A percentile compares a stretch with the other conserved stretches of the same genome.
Conservation (phyloP, 2,888 invertebrate species). For the Mesochorus sp. region DNA sequence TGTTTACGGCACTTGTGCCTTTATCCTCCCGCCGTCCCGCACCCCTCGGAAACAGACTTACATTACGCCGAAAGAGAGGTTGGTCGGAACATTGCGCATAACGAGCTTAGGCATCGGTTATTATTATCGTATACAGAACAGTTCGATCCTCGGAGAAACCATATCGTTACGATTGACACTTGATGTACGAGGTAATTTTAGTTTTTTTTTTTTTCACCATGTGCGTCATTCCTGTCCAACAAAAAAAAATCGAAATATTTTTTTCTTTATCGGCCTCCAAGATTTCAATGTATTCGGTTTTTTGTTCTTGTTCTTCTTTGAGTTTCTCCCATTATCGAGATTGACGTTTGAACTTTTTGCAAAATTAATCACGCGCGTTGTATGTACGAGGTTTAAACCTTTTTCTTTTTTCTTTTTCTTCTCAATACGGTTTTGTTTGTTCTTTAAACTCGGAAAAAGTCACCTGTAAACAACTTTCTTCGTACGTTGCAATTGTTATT, state of each 20-base stretch:
- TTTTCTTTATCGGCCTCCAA: background rate
- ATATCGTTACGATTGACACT: constrained; percentile 2
- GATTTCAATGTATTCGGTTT: background rate
- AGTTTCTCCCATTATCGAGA: background rate
- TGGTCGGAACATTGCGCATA: constrained; percentile 54
- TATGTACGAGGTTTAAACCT: background rate
- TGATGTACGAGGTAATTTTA: background rate
- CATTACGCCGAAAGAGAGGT: constrained; percentile 54
- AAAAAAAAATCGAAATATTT: constrained; percentile 3
- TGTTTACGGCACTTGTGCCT: constrained; percentile 48
- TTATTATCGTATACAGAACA: constrained; percentile 40
- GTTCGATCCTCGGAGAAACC: constrained; percentile 31
- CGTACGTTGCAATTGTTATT: too few relatives aligned
- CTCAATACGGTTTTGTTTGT: too few relatives aligned
- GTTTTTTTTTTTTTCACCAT: background rate
- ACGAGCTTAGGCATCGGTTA: constrained; percentile 33
- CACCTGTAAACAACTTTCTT: too few relatives aligned
- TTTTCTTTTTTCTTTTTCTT: background rate
- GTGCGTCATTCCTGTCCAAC: too few relatives aligned
- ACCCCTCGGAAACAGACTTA: constrained; percentile 23
- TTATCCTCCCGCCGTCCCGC: constrained; percentile 19
- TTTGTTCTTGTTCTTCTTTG: background rate
- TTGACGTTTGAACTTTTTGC: too few relatives aligned
- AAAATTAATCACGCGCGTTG: background rate
- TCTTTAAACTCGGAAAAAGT: too few relatives aligned